A percentile compares a stretch with the other conserved stretches of the same genome.
phyloP scores from a whole-genome alignment of 2,113 vertebrate genomes.

The Daphoenositta chrysoptera region DNA sequence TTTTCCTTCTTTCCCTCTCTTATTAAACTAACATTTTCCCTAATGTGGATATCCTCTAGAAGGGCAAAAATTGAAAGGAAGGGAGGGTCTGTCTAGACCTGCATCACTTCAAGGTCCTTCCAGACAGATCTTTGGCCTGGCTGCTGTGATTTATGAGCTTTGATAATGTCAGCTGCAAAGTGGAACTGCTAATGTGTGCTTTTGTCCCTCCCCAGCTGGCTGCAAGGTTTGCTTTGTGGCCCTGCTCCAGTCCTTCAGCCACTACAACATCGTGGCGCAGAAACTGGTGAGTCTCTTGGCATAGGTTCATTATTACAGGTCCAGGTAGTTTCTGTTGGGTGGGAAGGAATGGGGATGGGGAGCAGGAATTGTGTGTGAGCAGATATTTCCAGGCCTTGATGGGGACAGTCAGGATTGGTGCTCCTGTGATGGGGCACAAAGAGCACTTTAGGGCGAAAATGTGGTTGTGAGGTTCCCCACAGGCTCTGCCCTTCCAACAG shows the following conservation, averaged over 20 bases:
- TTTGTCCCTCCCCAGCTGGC: constrained; percentile 73
- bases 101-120: background rate
- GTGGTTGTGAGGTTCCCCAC: accelerated
- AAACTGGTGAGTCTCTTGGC: constrained; percentile 81
- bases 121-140: background rate
- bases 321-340: background rate
- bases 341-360: background rate
- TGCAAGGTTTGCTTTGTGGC: constrained; percentile 92
- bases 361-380: background rate
- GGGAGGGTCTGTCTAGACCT: background rate
- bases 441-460: background rate
- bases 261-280: constrained; percentile 87
- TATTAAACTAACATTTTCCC: background rate
- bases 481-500: background rate
- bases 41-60: background rate
- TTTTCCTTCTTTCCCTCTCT: background rate
- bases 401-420: background rate
- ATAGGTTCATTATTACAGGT: too few species aligned
- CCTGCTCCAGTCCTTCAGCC: constrained; percentile 91
- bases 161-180: background rate
- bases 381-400: background rate
- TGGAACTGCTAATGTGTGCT: background rate
- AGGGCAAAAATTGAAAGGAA: background rate
- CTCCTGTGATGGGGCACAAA: background rate
- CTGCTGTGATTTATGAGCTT: background rate